A percentile compares a stretch with the other conserved stretches of the same genome.
Evolutionary conservation across 2,888 invertebrate species (phyloP).

Genomic region (Rosalia funebris): DNA sequence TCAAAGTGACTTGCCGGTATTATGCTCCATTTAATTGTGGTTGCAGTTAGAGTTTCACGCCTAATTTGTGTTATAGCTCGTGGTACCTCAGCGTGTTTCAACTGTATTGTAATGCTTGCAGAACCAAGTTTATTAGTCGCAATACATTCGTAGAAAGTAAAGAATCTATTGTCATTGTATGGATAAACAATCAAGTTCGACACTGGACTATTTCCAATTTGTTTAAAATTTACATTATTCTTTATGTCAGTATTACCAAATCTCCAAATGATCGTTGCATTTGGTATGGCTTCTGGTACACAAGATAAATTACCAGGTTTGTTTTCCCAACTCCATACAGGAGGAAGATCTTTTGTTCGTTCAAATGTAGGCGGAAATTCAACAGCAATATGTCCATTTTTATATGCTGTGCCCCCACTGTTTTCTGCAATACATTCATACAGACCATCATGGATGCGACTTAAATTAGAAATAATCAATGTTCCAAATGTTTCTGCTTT

Average conservation of each 20-base stretch:
- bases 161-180: constrained; percentile 71
- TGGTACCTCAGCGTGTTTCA: constrained; percentile 66
- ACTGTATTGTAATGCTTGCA: constrained; percentile 65
- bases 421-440: constrained; percentile 89
- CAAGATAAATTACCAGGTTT: constrained; percentile 86
- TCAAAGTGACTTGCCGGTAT: constrained; percentile 78
- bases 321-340: constrained; percentile 86
- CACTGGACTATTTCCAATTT: constrained; percentile 70
- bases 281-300: constrained; percentile 86
- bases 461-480: constrained; percentile 73
- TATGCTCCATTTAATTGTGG: constrained; percentile 84
- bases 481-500: constrained; percentile 72
- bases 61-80: constrained; percentile 73
- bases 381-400: constrained; percentile 84
- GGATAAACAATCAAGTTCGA: constrained; percentile 80
- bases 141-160: constrained; percentile 82
- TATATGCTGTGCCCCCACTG: constrained; percentile 76
- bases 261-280: constrained; percentile 91
- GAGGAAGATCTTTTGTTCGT: constrained; percentile 74
- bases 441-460: constrained; percentile 83
- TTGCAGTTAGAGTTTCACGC: constrained; percentile 80
- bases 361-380: constrained; percentile 86
- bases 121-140: constrained; percentile 84
- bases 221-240: constrained; percentile 46
- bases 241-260: constrained; percentile 60